phyloP scores from a whole-genome alignment of 2,888 invertebrate genomes.

The Heliconius aoede region DNA sequence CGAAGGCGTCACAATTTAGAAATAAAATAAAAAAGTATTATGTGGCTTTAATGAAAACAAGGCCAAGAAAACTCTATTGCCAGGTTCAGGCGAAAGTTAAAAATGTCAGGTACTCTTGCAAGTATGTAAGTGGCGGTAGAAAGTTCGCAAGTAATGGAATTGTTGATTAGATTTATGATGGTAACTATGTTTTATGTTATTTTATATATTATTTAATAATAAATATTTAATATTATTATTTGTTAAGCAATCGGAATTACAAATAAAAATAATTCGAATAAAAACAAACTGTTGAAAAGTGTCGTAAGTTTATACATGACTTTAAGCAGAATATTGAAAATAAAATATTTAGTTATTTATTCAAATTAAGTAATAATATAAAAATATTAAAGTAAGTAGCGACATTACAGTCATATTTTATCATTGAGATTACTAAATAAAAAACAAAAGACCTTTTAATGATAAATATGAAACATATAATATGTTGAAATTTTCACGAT shows the following conservation, averaged over 20 bases:
- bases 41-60: not conserved
- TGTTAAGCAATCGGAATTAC: not conserved
- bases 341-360: too few species aligned
- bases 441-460: not conserved
- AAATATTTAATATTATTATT: not conserved
- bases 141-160: conserved; percentile 48
- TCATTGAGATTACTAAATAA: too few species aligned
- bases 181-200: conserved; percentile 13
- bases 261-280: too few species aligned
- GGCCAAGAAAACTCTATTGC: not conserved
- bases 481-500: too few species aligned
- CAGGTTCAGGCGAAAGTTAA: conserved; percentile 49
- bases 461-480: not conserved
- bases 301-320: not conserved
- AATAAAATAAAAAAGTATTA: too few species aligned
- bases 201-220: not conserved
- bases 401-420: not conserved
- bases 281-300: not conserved
- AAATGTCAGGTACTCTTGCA: conserved; percentile 46
- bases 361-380: not conserved
- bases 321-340: too few species aligned
- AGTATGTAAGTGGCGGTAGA: conserved; percentile 45
- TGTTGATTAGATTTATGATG: conserved; percentile 44
- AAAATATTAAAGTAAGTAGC: not conserved
- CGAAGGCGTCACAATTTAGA: too few species aligned